Evolutionary conservation across 2,797 vertebrate genomes (phyloP).

Genomic region (Botia kubotai): DNA sequence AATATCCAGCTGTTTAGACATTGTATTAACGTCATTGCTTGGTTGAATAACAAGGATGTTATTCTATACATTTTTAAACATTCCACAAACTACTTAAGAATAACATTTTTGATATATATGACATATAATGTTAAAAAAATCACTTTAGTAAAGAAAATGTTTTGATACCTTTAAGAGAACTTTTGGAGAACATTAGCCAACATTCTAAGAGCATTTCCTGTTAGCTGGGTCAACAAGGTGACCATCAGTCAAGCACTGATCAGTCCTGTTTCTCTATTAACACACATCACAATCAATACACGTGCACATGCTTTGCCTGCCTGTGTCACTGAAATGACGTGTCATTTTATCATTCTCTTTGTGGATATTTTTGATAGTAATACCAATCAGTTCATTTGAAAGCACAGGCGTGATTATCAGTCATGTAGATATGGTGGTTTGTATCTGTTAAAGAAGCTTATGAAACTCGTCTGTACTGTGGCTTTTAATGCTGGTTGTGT

Average conservation of each 20-base stretch:
- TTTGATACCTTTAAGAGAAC: too few species aligned
- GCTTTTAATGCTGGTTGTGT: conserved; percentile 49
- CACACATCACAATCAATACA: background rate
- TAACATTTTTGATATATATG: too few species aligned
- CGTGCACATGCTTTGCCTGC: background rate
- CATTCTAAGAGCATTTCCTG: too few species aligned
- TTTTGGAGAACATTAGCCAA: too few species aligned
- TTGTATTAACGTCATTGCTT: background rate
- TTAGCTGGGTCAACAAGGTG: background rate
- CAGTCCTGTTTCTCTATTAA: background rate
- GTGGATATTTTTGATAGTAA: background rate
- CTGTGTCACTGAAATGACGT: background rate
- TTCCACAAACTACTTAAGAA: too few species aligned
- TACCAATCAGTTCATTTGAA: conserved; percentile 24
- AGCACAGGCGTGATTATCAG: conserved; percentile 44
- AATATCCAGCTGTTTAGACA: too few species aligned
- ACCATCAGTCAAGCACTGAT: background rate
- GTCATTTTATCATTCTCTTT: background rate
- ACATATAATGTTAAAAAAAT: too few species aligned
- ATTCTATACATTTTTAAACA: background rate
- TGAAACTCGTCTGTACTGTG: conserved; percentile 50
- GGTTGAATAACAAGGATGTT: background rate
- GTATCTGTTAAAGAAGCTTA: conserved; percentile 36
- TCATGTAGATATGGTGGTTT: conserved; percentile 43
- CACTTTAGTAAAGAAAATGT: too few species aligned